Evolutionary conservation across 2,113 vertebrate species (phyloP).

Genomic region (Fregetta grallaria): DNA sequence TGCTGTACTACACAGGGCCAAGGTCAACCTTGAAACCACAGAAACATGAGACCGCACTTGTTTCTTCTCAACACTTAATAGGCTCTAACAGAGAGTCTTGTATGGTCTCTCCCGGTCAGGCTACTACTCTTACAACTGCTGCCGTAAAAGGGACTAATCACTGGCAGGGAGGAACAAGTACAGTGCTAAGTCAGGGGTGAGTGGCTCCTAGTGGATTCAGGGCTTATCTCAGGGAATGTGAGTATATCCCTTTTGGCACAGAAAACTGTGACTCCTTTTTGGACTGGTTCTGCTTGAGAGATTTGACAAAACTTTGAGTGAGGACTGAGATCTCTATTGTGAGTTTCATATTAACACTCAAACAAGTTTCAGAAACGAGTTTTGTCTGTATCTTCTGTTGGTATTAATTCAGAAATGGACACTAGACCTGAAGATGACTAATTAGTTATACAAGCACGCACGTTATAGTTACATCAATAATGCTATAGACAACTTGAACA

Average conservation of each 20-base stretch:
- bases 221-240: not conserved
- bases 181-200: not conserved
- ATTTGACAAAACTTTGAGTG: not conserved
- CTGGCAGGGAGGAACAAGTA: not conserved
- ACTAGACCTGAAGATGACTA: not conserved
- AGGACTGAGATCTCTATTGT: not conserved
- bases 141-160: not conserved
- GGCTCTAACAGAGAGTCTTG: not conserved
- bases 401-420: not conserved
- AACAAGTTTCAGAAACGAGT: not conserved
- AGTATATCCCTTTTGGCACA: not conserved
- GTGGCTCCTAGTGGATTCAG: not conserved
- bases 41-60: not conserved
- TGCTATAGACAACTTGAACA: not conserved
- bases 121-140: not conserved
- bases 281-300: not conserved
- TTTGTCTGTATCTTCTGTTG: not conserved
- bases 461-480: not conserved
- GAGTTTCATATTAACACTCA: not conserved
- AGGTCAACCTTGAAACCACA: constrained; percentile 3
- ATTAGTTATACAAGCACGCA: not conserved
- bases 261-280: not conserved
- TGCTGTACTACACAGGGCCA: not conserved
- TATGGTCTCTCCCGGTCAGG: not conserved
- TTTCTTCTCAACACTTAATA: not conserved